Evolutionary conservation across 2,888 invertebrate species (phyloP).

Genomic region (Xanthorhoe spadicearia): DNA sequence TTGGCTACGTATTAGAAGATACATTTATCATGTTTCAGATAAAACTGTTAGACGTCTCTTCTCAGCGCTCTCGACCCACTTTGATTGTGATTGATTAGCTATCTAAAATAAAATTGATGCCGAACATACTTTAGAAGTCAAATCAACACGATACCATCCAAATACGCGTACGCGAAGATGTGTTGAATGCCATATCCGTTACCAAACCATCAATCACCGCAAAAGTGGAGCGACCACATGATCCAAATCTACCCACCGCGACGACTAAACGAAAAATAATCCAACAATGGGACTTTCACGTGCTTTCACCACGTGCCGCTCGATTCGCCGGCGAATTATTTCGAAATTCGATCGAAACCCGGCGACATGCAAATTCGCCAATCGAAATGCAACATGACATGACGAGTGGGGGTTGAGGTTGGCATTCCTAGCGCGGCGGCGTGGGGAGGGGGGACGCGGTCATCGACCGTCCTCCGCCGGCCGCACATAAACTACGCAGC

Average conservation of each 20-base stretch:
- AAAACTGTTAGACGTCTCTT: conserved; percentile 27
- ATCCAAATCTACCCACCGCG: conserved; percentile 51
- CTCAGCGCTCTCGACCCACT: conserved; percentile 35
- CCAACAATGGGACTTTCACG: conserved; percentile 50
- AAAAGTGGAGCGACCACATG: conserved; percentile 48
- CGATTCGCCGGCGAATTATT: conserved; percentile 45
- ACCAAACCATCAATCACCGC: conserved; percentile 48
- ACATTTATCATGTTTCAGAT: conserved; percentile 31
- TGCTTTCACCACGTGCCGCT: conserved; percentile 61
- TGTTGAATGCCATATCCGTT: conserved; percentile 45
- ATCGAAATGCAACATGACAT: conserved; percentile 78
- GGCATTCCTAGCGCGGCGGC: conserved; percentile 73
- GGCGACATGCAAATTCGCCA: conserved; percentile 76
- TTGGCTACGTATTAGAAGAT: conserved; percentile 5
- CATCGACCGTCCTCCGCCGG: conserved; percentile 83
- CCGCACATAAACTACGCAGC: conserved; percentile 80
- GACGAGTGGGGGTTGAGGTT: conserved; percentile 60
- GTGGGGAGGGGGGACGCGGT: conserved; percentile 62
- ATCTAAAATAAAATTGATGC: conserved; percentile 38
- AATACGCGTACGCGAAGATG: conserved; percentile 33
- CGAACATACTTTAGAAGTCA: conserved; percentile 40
- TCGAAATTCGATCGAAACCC: conserved; percentile 56
- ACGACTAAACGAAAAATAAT: conserved; percentile 48
- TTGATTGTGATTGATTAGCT: conserved; percentile 44
- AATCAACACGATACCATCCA: conserved; percentile 40